These are phyloP conservation scores for Acrobasis repandana DNA, from an alignment of 2,888 invertebrate genomes.

Conservation along the genomic window DNA sequence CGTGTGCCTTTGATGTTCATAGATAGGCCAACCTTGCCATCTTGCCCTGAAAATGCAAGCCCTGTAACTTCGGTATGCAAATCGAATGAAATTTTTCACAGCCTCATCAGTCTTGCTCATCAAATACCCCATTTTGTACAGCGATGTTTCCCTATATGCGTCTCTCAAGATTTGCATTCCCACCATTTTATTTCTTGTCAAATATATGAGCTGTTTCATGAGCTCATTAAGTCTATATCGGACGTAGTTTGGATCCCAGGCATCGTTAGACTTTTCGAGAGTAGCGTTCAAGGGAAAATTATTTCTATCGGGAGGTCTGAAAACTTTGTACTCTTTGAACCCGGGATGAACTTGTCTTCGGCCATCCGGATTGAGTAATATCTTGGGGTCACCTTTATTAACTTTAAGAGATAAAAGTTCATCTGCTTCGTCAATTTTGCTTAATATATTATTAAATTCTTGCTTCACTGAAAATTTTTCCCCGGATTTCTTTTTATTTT, in stretches of 20 bases:
- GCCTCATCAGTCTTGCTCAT: conserved; percentile 50
- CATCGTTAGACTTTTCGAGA: too few relatives aligned
- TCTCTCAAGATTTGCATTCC: conserved; percentile 50
- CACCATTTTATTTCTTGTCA: conserved; percentile 53
- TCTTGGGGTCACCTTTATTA: conserved; percentile 37
- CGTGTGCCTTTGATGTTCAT: background rate
- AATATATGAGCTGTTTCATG: conserved; percentile 60
- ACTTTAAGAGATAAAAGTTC: conserved; percentile 48
- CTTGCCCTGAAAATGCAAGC: conserved; percentile 33
- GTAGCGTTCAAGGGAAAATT: background rate
- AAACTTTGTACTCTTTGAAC: background rate
- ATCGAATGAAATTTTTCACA: conserved; percentile 22
- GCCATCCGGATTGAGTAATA: conserved; percentile 33
- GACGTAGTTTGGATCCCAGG: conserved; percentile 35
- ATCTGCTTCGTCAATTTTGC: conserved; percentile 49
- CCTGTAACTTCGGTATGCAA: conserved; percentile 36
- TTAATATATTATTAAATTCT: conserved; percentile 41
- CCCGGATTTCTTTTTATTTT: conserved; percentile 35
- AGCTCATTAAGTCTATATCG: conserved; percentile 49
- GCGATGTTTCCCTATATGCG: conserved; percentile 33
- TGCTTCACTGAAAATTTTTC: conserved; percentile 34
- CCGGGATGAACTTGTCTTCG: conserved; percentile 25
- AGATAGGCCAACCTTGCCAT: accelerated
- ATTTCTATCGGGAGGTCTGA: background rate
- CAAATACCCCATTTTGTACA: conserved; percentile 64